phyloP scores from a whole-genome alignment of 2,797 vertebrate genomes.

The Siniperca undulata region DNA sequence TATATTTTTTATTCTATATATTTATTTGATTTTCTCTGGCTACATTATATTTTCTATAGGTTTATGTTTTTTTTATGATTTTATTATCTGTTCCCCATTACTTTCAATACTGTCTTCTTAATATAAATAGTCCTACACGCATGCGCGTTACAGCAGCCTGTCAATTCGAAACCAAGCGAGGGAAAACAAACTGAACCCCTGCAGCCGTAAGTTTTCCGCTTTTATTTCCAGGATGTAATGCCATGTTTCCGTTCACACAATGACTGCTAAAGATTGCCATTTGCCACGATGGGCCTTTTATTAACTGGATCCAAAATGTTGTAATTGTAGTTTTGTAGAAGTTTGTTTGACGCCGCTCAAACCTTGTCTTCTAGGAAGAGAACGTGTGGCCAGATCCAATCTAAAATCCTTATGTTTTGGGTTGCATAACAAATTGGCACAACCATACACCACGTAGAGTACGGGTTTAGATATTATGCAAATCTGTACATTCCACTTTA shows the following conservation, averaged over 20 bases:
- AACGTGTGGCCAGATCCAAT: neutral
- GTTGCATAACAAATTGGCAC: neutral
- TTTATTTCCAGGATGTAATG: neutral
- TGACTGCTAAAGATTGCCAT: rapidly evolving
- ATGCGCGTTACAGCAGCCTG: constrained; percentile 44
- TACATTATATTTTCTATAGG: no score
- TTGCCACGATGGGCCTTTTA: neutral
- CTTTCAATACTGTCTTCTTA: neutral
- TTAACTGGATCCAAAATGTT: neutral
- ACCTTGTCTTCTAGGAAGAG: neutral
- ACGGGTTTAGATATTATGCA: neutral
- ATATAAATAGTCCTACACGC: neutral
- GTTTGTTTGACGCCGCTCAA: neutral
- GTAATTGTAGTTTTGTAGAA: neutral
- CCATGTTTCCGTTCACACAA: rapidly evolving
- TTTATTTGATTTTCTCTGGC: neutral
- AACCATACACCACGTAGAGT: rapidly evolving
- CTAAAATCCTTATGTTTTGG: neutral
- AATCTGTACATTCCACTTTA: rapidly evolving
- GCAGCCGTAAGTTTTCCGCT: constrained; percentile 53
- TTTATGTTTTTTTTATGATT: neutral
- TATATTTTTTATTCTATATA: neutral
- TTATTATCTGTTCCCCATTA: neutral
- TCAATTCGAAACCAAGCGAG: constrained; percentile 68
- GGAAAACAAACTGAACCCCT: constrained; percentile 43